Base-by-base conservation (phyloP, 2,888 invertebrate species). In the Parnassius glacialis region DNA sequence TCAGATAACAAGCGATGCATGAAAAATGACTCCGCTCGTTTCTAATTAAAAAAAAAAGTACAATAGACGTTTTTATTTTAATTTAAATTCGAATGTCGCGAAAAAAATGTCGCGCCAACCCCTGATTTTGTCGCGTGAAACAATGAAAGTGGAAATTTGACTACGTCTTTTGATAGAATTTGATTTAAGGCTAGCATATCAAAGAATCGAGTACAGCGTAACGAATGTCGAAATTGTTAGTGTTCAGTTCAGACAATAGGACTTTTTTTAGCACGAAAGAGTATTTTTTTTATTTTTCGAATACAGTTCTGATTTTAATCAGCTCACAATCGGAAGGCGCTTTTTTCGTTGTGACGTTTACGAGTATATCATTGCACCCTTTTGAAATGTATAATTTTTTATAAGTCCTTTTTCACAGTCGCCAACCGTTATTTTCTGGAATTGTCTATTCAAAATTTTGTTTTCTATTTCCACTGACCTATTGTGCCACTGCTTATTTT, bases 1-100 rank as follows among this genome's bases (percentile, higher is more conserved):
- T 90, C 90, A 90, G 87, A 87, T 85, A 84, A 74, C 79, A 81
- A 83, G 84, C 87, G 90, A 91, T 89, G 90, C 90, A 89, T 91
- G 90, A 90, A 89, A 90, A 91, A 91, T 91, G 88, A 90, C 87
- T 88, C 87, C 78, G 68, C 74, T 70, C 68, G 68, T 71, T 75
- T 79, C 78, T 85, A 87, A 90, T 89, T 89, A 85, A 87, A 90
- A 89, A 87, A 87, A 20, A 20, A 90, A 84, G 73, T 74, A 90
- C 88, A 90, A 90, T 81, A 76, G 85, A 75, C 70, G 79, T 58
- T 61, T 61, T 61, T 61, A 53, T 80, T 76, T 80, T 81, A 83
- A 86, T 85, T 85, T 79, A 83, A 83, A 85, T 87, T 85, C 83
- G 79, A 85, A 85, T 74, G 81, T 76, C 68, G 74, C 81, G 83